These are phyloP conservation scores for Naja naja DNA, from an alignment of 2,113 vertebrate genomes.

Conservation along the genomic window DNA sequence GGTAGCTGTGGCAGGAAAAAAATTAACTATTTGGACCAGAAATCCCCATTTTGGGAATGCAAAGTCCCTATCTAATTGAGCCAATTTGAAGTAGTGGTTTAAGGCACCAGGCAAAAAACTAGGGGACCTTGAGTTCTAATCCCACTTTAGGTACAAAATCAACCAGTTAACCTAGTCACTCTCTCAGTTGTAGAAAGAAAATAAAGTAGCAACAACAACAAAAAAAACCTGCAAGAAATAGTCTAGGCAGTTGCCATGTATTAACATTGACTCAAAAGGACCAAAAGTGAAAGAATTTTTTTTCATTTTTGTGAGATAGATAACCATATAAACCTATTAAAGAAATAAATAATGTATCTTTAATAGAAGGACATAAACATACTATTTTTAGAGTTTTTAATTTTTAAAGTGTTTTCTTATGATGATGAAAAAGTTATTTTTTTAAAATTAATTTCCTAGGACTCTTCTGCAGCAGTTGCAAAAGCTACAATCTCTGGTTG, in stretches of 20 bases:
- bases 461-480: slow-evolving; percentile 89
- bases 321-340: neutral
- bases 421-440: neutral
- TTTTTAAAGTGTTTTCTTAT: neutral
- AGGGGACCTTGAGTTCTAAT: neutral
- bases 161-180: neutral
- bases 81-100: neutral
- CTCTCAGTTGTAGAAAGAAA: neutral
- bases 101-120: neutral
- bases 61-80: neutral
- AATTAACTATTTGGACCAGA: neutral
- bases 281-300: neutral
- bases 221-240: neutral
- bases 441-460: slow-evolving; percentile 58
- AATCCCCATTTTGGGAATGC: neutral
- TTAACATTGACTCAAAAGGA: neutral
- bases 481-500: slow-evolving; percentile 85
- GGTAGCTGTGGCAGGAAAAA: neutral
- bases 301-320: neutral
- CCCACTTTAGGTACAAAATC: neutral
- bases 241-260: neutral
- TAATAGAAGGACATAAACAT: neutral
- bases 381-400: neutral
- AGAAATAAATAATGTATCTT: neutral
- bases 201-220: neutral